Conservation (phyloP, 2,888 invertebrate genomes). For the Nebria brevicollis region DNA sequence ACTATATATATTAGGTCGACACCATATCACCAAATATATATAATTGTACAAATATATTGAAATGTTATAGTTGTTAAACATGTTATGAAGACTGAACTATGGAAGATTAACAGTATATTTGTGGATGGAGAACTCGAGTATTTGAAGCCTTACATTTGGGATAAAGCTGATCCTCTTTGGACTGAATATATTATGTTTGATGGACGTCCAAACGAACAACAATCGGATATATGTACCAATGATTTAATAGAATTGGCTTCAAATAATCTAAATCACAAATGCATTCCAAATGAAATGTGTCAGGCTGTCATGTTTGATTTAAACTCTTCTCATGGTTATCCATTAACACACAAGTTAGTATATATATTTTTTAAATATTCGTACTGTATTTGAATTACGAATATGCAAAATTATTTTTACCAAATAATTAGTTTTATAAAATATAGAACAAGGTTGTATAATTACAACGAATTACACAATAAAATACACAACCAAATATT, state of each 20-base stretch:
- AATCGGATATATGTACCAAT: conserved; percentile 49
- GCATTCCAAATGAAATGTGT: conserved; percentile 50
- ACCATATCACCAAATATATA: neutral
- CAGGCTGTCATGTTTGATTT: conserved; percentile 48
- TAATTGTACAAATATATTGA: too few relatives aligned
- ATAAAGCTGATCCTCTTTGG: too few relatives aligned
- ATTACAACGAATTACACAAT: too few relatives aligned
- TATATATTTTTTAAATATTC: neutral
- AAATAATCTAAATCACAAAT: conserved; percentile 47
- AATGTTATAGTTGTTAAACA: conserved; percentile 49
- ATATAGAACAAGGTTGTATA: too few relatives aligned
- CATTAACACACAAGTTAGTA: conserved; percentile 58
- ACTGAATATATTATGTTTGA: conserved; percentile 12
- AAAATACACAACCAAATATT: too few relatives aligned
- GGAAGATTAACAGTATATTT: conserved; percentile 47
- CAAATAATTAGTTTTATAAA: too few relatives aligned
- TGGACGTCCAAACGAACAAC: conserved; percentile 42
- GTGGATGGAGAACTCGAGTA: neutral
- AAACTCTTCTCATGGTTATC: conserved; percentile 56
- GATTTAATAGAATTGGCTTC: conserved; percentile 46
- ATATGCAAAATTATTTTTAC: too few relatives aligned
- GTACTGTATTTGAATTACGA: neutral
- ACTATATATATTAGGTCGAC: too few relatives aligned
- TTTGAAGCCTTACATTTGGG: conserved; percentile 23
- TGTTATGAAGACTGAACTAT: conserved; percentile 48